Evolutionary conservation across 2,113 vertebrate species (phyloP).

Genomic region (Hippocampus zosterae): DNA sequence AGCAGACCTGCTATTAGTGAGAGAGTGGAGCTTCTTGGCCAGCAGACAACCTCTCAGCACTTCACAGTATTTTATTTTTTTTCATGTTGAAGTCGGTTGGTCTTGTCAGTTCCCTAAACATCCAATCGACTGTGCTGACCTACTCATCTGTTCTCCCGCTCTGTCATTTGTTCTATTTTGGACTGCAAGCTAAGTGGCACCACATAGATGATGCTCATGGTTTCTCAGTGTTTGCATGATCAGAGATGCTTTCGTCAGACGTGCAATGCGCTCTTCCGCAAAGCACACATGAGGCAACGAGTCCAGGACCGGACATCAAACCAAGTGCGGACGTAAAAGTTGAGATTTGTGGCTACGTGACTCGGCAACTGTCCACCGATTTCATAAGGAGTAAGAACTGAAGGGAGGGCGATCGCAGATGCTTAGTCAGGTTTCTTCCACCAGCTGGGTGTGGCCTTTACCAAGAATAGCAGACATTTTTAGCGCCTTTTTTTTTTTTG

Average conservation of each 20-base stretch:
- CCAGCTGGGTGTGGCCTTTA: slow-evolving; percentile 48
- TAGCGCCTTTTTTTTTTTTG: slow-evolving; percentile 51
- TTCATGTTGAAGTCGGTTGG: slow-evolving; percentile 22
- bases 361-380: slow-evolving; percentile 6
- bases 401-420: neutral
- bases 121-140: slow-evolving; percentile 32
- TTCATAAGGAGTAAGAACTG: neutral
- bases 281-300: slow-evolving; percentile 8
- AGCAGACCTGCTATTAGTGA: slow-evolving; percentile 62
- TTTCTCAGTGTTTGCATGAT: slow-evolving; percentile 28
- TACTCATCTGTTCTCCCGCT: slow-evolving; percentile 43
- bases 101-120: slow-evolving; percentile 27
- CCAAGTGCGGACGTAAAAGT: slow-evolving; percentile 26
- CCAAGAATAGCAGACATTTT: slow-evolving; percentile 51
- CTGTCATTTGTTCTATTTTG: slow-evolving; percentile 60
- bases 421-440: slow-evolving; percentile 32
- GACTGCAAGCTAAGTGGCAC: slow-evolving; percentile 21
- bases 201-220: slow-evolving; percentile 30
- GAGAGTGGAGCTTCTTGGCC: slow-evolving; percentile 37
- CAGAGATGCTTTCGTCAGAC: slow-evolving; percentile 13
- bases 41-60: slow-evolving; percentile 39
- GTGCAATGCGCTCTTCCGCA: neutral
- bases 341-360: slow-evolving; percentile 7
- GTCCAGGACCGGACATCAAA: slow-evolving; percentile 34
- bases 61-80: slow-evolving; percentile 17